phyloP scores from a whole-genome alignment of 2,888 invertebrate species.

The Patella caerulea region DNA sequence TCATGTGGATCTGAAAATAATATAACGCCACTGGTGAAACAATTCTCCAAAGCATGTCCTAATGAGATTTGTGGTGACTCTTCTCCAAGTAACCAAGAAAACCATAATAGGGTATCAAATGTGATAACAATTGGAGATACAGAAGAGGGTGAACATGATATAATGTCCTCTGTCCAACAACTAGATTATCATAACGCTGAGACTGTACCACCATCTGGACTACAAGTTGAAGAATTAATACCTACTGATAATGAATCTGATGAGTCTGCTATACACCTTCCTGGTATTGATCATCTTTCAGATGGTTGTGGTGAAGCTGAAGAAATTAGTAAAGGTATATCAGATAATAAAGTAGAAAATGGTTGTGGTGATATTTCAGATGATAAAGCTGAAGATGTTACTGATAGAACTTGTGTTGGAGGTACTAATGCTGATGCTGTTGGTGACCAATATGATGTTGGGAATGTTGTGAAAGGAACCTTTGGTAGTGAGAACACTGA shows the following conservation, averaged over 20 bases:
- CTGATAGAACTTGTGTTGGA: too few species aligned
- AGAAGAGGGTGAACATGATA: not conserved
- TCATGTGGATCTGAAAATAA: conserved; percentile 19
- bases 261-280: too few species aligned
- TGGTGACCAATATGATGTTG: too few species aligned
- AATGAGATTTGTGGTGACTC: too few species aligned
- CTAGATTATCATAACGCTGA: not conserved
- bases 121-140: not conserved
- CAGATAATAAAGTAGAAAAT: not conserved
- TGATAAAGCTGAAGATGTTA: not conserved
- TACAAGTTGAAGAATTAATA: not conserved
- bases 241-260: too few species aligned
- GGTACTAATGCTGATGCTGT: too few species aligned
- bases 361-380: not conserved
- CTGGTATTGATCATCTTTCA: too few species aligned
- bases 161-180: not conserved
- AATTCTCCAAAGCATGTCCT: too few species aligned
- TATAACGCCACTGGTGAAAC: not conserved
- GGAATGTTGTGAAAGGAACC: not conserved
- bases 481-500: conserved; percentile 8
- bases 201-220: not conserved
- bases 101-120: too few species aligned
- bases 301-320: conserved; percentile 8
- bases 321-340: not conserved
- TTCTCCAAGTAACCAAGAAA: too few species aligned